Base-by-base conservation (phyloP, 2,888 invertebrate genomes). In the Craniophora ligustri region DNA sequence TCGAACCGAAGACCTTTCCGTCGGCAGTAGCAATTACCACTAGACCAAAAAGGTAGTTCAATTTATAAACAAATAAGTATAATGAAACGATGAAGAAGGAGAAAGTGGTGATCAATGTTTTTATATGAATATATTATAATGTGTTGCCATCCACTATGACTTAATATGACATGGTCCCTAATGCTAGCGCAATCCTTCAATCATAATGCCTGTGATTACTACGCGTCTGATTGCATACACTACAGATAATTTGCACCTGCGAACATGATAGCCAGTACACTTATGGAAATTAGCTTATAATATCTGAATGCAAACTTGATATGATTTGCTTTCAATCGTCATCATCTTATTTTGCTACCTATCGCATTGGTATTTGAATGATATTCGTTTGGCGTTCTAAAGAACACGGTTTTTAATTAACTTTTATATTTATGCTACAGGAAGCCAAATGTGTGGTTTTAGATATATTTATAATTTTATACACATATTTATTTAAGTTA, bases 251-350 rank as follows among this genome's bases (percentile, higher is more conserved):
- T 67, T 58, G 65, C 70, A 73, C 74, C 75, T 73, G 76, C 67
- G 66, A 56, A 47, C 60, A 71, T 59, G 78, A 76, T 76, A 75
- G 65, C 61, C 66, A 49, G 66, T 75, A 78, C 77, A 78, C 79
- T 82, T 80, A 81, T 78, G 79, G 78, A 79, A 81, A 83, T 81
- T 75, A 79, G 77, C 71, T 78, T 76, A 78, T 83, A 84, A 84
- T 26, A 26, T 79, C 79, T 76, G 72, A 82, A 76, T 70, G 72
- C 76, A 74, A 82, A 80, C 78, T 71, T 67, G 73, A 61, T 76
- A 76, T 79, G 79, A 80, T 84, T 82, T 79, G 75, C 76, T 75
- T 76, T 77, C 78, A 75, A 77, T 58, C 72, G 67, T 67, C 50
- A 67, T 76, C 69, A 76, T 70, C 62, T 71, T 60, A 48, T 48